phyloP scores from a whole-genome alignment of 2,797 vertebrate species.

The Trematomus bernacchii region DNA sequence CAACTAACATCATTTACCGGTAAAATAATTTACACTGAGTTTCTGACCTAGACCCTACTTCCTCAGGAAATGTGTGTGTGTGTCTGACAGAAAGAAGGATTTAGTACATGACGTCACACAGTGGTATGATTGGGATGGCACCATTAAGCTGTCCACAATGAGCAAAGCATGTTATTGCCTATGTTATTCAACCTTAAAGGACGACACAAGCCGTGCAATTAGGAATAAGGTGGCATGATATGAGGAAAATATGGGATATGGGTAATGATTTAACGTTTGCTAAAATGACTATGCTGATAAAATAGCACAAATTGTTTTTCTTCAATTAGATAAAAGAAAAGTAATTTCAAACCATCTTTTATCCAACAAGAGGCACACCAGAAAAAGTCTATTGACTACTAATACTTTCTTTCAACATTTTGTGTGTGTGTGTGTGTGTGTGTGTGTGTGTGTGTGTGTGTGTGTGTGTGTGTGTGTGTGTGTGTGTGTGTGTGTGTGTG shows the following conservation, averaged over 20 bases:
- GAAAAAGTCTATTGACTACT: no score
- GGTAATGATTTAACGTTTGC: no score
- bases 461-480: no score
- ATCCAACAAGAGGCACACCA: no score
- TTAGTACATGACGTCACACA: constrained; percentile 17
- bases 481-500: background rate
- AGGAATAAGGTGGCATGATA: background rate
- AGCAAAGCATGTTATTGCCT: constrained; percentile 41
- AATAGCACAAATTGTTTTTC: no score
- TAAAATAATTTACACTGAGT: background rate
- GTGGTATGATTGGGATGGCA: constrained; percentile 39
- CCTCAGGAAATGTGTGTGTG: background rate
- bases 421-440: no score
- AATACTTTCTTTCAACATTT: background rate
- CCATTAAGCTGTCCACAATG: constrained; percentile 43
- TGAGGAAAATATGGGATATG: no score
- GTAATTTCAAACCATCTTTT: no score
- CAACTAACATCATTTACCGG: background rate
- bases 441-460: no score
- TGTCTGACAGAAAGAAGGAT: constrained; percentile 35
- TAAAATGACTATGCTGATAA: no score
- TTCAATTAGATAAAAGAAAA: no score
- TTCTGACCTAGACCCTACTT: background rate
- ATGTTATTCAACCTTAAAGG: constrained; percentile 45
- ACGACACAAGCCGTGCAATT: background rate